Evolutionary conservation across 2,888 invertebrate genomes (phyloP).

Genomic region (Mechanitis messenoides): DNA sequence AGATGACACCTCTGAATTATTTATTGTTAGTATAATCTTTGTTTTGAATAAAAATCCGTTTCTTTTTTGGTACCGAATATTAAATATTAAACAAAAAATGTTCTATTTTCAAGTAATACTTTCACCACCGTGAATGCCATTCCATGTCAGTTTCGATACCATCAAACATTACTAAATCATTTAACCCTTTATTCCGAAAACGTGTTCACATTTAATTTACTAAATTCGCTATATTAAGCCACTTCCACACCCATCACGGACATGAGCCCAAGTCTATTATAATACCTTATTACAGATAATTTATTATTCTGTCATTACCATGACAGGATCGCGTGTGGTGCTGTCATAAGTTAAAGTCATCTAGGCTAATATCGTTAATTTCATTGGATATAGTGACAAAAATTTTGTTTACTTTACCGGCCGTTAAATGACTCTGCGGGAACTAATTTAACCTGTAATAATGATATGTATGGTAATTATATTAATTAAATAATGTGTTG

Average conservation of each 20-base stretch:
- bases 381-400: constrained; percentile 74
- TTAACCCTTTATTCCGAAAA: constrained; percentile 55
- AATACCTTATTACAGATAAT: constrained; percentile 75
- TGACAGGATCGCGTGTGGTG: constrained; percentile 66
- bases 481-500: constrained; percentile 55
- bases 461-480: constrained; percentile 61
- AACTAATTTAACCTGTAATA: constrained; percentile 42
- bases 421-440: constrained; percentile 54
- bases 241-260: constrained; percentile 50
- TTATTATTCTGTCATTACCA: constrained; percentile 74
- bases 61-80: no score
- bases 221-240: constrained; percentile 64
- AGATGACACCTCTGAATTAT: no score
- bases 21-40: no score
- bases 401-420: constrained; percentile 68
- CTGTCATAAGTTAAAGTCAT: constrained; percentile 67
- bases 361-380: constrained; percentile 59
- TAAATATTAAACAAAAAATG: no score
- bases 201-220: constrained; percentile 52
- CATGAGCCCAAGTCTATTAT: constrained; percentile 59
- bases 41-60: no score
- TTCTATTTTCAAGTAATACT: no score
- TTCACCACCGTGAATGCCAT: constrained; percentile 16
- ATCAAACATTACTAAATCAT: constrained; percentile 29
- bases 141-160: constrained; percentile 25